Evolutionary conservation across 1,140 invertebrate species (phyloP).

Genomic region (Diorhabda sublineata): DNA sequence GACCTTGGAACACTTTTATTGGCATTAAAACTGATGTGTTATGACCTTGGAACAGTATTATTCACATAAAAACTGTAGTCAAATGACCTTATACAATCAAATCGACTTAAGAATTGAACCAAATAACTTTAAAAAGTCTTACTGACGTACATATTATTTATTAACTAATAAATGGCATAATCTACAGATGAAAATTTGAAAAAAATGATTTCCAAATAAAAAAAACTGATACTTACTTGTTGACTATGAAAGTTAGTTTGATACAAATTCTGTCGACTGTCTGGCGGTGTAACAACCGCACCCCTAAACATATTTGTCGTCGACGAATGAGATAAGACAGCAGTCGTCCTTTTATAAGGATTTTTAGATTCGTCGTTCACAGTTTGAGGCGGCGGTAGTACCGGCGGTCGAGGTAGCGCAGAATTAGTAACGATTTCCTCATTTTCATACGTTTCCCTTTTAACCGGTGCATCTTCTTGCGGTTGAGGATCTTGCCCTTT

Average conservation of each 20-base stretch:
- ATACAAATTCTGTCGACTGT: conserved; percentile 18
- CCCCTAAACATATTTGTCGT: conserved; percentile 36
- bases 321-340: conserved; percentile 43
- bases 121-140: no score
- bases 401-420: conserved; percentile 23
- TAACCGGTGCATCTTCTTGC: conserved; percentile 10
- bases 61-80: no score
- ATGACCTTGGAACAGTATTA: no score
- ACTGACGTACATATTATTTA: no score
- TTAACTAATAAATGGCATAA: no score
- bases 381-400: conserved; percentile 24
- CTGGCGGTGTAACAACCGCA: conserved; percentile 18
- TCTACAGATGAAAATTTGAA: no score
- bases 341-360: conserved; percentile 46
- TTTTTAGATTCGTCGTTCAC: conserved; percentile 34
- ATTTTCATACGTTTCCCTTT: conserved; percentile 31
- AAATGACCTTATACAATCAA: no score
- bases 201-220: no score
- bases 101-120: no score
- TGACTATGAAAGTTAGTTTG: conserved; percentile 14
- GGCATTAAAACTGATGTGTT: no score
- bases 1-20: no score
- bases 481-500: background rate
- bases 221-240: background rate
- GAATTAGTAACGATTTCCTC: conserved; percentile 32